A percentile compares a stretch with the other conserved stretches of the same genome.
phyloP scores from a whole-genome alignment of 2,113 vertebrate genomes.

The Notarius quadriscutis region DNA sequence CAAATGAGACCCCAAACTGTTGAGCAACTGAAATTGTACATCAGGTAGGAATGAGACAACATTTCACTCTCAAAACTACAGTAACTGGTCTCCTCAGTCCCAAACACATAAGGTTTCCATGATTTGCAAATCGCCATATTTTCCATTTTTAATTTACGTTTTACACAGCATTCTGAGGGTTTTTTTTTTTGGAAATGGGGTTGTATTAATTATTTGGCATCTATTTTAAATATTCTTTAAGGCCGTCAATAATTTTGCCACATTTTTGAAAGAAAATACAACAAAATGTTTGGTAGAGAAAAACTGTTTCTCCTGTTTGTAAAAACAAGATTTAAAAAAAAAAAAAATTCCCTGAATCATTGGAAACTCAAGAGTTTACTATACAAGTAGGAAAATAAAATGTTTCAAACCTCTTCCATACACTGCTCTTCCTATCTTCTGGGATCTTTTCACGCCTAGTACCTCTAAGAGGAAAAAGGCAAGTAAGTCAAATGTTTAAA shows the following conservation, averaged over 20 bases:
- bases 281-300: neutral
- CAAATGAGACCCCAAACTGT: too few relatives aligned
- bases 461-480: constrained; percentile 53
- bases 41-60: too few relatives aligned
- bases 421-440: constrained; percentile 65
- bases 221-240: neutral
- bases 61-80: too few relatives aligned
- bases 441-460: constrained; percentile 64
- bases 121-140: too few relatives aligned
- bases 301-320: neutral
- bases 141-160: too few relatives aligned
- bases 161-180: neutral
- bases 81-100: too few relatives aligned
- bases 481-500: neutral
- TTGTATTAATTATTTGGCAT: neutral
- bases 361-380: neutral
- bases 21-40: too few relatives aligned
- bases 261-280: neutral
- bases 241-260: neutral
- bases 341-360: neutral
- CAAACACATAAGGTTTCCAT: too few relatives aligned
- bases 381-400: neutral
- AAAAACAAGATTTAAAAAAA: neutral
- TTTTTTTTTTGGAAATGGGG: neutral
- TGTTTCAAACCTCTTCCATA: constrained; percentile 72